Evolutionary conservation across 2,113 vertebrate genomes (phyloP).

Genomic region (Oxyruncus cristatus): DNA sequence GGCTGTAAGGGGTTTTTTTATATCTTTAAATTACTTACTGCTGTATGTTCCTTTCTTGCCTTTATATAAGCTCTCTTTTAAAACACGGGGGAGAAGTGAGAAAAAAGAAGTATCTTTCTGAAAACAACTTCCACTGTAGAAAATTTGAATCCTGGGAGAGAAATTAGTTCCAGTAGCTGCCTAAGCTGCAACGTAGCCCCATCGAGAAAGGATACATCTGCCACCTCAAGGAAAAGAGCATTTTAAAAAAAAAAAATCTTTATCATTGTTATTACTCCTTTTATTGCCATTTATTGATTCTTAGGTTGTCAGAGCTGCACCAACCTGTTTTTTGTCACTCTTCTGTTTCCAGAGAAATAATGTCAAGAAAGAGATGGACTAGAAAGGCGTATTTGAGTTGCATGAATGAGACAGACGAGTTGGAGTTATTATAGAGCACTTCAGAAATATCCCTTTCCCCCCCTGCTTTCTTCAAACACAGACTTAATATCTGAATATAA

Average conservation of each 20-base stretch:
- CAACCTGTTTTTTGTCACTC: background rate
- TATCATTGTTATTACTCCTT: background rate
- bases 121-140: background rate
- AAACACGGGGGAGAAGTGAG: background rate
- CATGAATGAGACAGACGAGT: conserved; percentile 63
- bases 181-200: background rate
- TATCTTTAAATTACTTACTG: conserved; percentile 18
- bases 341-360: background rate
- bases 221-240: background rate
- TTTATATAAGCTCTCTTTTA: background rate
- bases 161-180: conserved; percentile 31
- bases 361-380: background rate
- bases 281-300: background rate
- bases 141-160: background rate
- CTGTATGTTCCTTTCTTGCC: background rate
- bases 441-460: background rate
- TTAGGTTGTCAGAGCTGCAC: background rate
- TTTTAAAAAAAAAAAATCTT: background rate
- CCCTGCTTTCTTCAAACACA: background rate
- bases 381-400: background rate
- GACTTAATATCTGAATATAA: conserved; percentile 52
- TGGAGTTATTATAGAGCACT: conserved; percentile 51
- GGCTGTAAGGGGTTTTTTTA: background rate
- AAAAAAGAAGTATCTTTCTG: background rate
- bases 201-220: background rate